phyloP scores from a whole-genome alignment of 2,797 vertebrate genomes.

The Gallirallus australis region DNA sequence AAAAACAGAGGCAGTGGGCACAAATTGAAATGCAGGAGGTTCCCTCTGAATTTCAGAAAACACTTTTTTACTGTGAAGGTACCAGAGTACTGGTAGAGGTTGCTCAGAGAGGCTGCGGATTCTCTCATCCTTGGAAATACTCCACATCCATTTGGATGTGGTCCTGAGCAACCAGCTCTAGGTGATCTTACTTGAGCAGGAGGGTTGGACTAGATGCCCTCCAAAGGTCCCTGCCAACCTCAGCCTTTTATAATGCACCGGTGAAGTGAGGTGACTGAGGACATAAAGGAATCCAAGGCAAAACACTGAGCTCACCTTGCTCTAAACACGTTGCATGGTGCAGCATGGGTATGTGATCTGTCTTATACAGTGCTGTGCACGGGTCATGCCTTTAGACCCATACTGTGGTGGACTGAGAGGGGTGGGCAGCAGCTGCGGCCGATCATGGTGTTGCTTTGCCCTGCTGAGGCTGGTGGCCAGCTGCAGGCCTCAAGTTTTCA shows the following conservation, averaged over 20 bases:
- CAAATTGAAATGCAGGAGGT: background rate
- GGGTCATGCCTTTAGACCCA: no score
- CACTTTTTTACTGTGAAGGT: background rate
- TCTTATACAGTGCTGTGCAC: fast-evolving
- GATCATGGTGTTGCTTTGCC: fast-evolving
- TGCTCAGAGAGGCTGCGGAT: background rate
- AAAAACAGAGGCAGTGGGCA: background rate
- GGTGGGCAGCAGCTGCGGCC: fast-evolving
- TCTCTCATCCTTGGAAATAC: background rate
- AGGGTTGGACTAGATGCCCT: background rate
- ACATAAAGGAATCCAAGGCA: background rate
- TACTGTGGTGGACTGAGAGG: fast-evolving
- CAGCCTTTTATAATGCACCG: background rate
- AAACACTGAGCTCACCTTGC: background rate
- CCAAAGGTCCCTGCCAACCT: background rate
- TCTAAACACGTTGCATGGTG: background rate
- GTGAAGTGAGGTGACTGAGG: background rate
- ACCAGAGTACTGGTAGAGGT: background rate
- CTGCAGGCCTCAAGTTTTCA: background rate
- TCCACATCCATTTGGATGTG: background rate
- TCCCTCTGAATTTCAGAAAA: background rate
- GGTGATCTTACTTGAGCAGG: background rate
- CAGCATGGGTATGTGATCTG: no score
- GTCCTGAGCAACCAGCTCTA: background rate
- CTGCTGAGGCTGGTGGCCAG: fast-evolving